These are phyloP conservation scores for Hypercompe scribonia DNA, from an alignment of 2,888 invertebrate genomes.

Conservation along the genomic window DNA sequence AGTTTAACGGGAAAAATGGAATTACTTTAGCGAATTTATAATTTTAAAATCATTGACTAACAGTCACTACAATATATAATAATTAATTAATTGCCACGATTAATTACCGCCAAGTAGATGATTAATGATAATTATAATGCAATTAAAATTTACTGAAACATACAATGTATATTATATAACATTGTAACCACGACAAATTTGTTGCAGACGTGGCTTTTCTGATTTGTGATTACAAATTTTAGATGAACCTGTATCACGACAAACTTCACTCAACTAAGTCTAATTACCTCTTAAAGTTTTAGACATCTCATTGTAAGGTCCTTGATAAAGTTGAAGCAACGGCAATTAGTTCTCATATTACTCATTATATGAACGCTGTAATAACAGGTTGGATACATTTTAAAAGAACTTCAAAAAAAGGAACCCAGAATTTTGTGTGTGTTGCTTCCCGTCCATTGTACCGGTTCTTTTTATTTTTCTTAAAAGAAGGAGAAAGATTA, in stretches of 20 bases:
- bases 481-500: too few relatives aligned
- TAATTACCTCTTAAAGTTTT: slow-evolving; percentile 4
- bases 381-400: not conserved
- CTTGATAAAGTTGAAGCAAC: not conserved
- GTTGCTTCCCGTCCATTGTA: too few relatives aligned
- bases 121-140: not conserved
- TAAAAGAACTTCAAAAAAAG: not conserved
- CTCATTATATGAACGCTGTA: not conserved
- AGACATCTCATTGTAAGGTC: not conserved
- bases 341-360: not conserved
- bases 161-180: not conserved
- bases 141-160: not conserved
- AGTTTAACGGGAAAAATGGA: not conserved
- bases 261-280: not conserved
- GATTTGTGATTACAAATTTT: not conserved
- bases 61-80: not conserved
- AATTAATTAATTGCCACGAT: not conserved
- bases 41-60: not conserved
- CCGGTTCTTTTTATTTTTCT: too few relatives aligned
- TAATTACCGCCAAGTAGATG: not conserved
- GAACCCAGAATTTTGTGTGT: not conserved
- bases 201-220: not conserved
- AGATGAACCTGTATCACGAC: not conserved
- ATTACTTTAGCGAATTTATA: not conserved
- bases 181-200: not conserved